Evolutionary conservation across 2,113 vertebrate species (phyloP).

Genomic region (Rhinichthys klamathensis): DNA sequence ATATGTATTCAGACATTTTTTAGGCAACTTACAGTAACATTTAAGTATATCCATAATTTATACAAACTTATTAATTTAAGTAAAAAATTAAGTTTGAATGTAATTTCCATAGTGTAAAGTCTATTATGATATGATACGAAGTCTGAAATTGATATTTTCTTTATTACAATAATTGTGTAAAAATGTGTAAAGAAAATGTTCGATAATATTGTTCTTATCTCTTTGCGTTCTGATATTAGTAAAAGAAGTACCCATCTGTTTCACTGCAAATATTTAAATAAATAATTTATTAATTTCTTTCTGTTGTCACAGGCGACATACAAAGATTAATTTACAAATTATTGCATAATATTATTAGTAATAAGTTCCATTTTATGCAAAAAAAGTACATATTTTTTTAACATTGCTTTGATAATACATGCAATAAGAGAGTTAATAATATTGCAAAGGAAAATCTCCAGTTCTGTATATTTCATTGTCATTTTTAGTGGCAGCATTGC

Average conservation of each 20-base stretch:
- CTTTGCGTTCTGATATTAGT: background rate
- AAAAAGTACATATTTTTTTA: background rate
- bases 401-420: background rate
- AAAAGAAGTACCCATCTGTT: background rate
- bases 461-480: background rate
- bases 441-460: background rate
- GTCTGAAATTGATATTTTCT: no score
- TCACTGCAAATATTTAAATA: background rate
- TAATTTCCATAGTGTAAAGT: background rate
- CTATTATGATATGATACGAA: background rate
- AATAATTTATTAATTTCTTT: background rate
- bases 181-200: background rate
- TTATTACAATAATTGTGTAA: background rate
- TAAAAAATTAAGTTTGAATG: background rate
- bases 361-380: background rate
- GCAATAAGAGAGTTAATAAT: background rate
- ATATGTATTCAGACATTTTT: background rate
- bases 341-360: background rate
- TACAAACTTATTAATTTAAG: background rate
- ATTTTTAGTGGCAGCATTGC: no score
- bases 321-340: background rate
- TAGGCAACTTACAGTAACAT: no score
- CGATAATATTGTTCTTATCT: background rate
- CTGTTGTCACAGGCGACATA: background rate
- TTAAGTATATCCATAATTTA: background rate